A percentile compares a stretch with the other conserved stretches of the same genome.
Conservation (phyloP, 1,140 invertebrate species). For the Apis laboriosa region DNA sequence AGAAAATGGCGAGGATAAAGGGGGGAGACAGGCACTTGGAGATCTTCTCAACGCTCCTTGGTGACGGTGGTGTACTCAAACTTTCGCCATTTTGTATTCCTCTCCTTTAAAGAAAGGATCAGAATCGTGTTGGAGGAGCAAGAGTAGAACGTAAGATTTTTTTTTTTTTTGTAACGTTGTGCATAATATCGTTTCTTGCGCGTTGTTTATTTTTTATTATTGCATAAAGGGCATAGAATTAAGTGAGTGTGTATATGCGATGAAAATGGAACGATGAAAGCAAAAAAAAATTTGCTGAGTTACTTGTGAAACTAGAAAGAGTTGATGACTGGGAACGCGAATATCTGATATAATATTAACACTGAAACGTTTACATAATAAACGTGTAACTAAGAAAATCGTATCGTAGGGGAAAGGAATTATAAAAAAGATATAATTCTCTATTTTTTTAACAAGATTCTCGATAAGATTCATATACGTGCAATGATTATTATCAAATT, state of each 20-base stretch:
- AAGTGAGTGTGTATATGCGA: neutral
- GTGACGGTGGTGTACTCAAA: conserved; percentile 5
- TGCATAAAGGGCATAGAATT: neutral
- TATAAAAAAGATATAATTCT: neutral
- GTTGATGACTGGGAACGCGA: conserved; percentile 14
- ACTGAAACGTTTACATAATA: neutral
- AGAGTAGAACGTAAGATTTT: no score
- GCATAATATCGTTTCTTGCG: neutral
- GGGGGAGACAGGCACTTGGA: conserved; percentile 39
- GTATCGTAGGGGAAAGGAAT: no score
- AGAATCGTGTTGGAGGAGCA: neutral
- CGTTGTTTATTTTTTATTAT: neutral
- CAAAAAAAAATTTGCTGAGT: neutral
- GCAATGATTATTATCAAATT: no score
- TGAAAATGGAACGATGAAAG: neutral
- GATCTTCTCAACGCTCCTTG: conserved; percentile 21
- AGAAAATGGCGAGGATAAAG: conserved; percentile 45
- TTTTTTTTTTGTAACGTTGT: no score
- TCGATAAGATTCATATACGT: neutral
- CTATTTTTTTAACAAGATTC: no score
- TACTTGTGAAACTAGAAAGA: neutral
- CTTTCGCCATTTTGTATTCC: conserved; percentile 26
- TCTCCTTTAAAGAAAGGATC: neutral
- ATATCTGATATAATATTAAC: conserved; percentile 3
- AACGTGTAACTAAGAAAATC: neutral